Evolutionary conservation across 2,888 invertebrate genomes (phyloP).

Genomic region (Seira sanloemensis): DNA sequence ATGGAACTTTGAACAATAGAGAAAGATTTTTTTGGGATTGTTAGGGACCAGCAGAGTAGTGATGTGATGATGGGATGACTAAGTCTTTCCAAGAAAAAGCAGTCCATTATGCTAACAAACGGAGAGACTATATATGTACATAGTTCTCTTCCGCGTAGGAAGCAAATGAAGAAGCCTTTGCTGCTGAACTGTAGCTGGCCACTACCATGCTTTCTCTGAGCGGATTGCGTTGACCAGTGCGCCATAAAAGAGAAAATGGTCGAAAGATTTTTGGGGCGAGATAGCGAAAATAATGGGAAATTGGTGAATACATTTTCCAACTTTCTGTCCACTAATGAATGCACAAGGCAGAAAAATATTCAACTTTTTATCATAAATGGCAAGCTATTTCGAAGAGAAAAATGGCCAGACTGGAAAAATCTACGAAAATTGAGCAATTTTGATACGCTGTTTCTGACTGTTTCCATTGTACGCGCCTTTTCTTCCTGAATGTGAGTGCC

Average conservation of each 20-base stretch:
- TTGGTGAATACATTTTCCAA: constrained; percentile 41
- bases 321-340: neutral
- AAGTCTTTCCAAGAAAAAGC: constrained; percentile 22
- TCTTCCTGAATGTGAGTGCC: too few species aligned
- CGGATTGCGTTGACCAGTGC: neutral
- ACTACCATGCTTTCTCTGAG: neutral
- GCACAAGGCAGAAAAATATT: neutral
- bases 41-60: neutral
- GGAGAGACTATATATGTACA: too few species aligned
- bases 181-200: constrained; percentile 22
- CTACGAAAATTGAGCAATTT: neutral
- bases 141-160: too few species aligned
- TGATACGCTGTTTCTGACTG: too few species aligned
- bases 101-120: constrained; percentile 53
- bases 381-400: neutral
- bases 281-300: constrained; percentile 57
- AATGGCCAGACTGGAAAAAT: neutral
- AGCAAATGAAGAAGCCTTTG: neutral
- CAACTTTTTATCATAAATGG: neutral
- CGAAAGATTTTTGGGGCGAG: constrained; percentile 49
- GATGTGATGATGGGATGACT: constrained; percentile 56
- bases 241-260: constrained; percentile 36
- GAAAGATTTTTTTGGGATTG: constrained; percentile 12
- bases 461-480: too few species aligned
- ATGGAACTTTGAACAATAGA: neutral